A percentile compares a stretch with the other conserved stretches of the same genome.
These are phyloP conservation scores for Epinephelus malabaricus DNA, from an alignment of 2,797 vertebrate genomes.

Conservation along the genomic window DNA sequence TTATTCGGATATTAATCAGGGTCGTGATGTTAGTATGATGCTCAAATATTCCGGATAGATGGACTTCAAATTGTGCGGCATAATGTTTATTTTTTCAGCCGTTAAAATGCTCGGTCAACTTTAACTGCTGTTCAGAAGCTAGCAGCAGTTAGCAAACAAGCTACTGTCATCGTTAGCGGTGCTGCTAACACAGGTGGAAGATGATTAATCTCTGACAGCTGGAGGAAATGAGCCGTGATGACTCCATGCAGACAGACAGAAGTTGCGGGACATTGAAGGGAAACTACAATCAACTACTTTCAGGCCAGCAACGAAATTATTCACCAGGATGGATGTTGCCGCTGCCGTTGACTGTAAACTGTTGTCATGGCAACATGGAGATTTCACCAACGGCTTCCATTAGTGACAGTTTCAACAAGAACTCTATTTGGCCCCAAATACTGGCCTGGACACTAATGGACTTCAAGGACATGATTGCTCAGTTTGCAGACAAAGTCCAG, in stretches of 20 bases:
- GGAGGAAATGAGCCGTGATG: too few relatives aligned
- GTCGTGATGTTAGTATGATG: neutral
- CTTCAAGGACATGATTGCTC: neutral
- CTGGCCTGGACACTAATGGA: neutral
- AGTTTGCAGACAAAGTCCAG: neutral
- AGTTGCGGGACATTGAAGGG: too few relatives aligned
- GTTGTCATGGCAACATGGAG: neutral
- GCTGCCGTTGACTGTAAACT: neutral
- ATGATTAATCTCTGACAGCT: too few relatives aligned
- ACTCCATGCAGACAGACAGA: too few relatives aligned
- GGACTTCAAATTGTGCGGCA: neutral
- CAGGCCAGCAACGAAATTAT: neutral
- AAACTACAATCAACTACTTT: neutral
- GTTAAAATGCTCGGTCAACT: neutral
- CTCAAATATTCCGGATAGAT: too few relatives aligned
- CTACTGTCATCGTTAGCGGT: too few relatives aligned
- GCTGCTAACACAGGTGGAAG: too few relatives aligned
- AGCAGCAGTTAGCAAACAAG: too few relatives aligned
- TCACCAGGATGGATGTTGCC: neutral
- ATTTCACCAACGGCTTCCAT: neutral
- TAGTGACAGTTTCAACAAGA: neutral
- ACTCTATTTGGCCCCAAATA: neutral
- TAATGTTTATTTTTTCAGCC: neutral
- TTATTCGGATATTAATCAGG: neutral
- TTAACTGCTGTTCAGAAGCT: neutral